Evolutionary conservation across 2,797 vertebrate species (phyloP), one percentile per base, ranked within the genome.

Genomic region (Cirrhinus molitorella): DNA sequence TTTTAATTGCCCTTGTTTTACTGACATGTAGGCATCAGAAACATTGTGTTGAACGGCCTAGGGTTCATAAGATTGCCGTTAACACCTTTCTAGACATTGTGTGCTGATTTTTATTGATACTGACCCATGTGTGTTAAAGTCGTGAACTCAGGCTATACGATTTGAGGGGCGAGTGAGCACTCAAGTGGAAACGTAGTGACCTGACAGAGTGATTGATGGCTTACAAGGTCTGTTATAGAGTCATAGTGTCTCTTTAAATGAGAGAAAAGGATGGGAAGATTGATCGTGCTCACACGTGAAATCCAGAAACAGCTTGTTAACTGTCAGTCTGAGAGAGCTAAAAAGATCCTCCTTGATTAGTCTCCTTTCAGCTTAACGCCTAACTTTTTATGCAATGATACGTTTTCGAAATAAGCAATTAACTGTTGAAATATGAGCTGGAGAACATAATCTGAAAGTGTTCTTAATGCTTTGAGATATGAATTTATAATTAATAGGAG

Each of bases 201-300:
- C 23, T 90, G 93, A 90, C 90, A 91, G 89, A 66, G 77, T 90
- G 91, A 93, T 88, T 89, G 90, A 93, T 89, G 87, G 85, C 17
- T 70, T 82, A 88, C 76, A 72, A 88, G 85, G 81, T 89, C 57
- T 49, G 40, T 68, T 74, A 43, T 67, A 28, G 45, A 63, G 80
- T 72, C 25, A 72, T 81, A 31, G 74, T 57, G 53, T 70, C 43
- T 55, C 34, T 66, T 65, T 55, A 84, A 77, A 76, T 14, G 28
- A 83, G 40, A 83, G 65, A 78, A 70, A 23, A 23, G 14, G 10
- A 77, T 6, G 9, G 61, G 53, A 23, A 23, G 40, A 70, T 61
- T 70, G 53, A 49, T 70, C 5, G 28, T 47, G 23, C 40, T 77
- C 40, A 5, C 5, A 55, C 11, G 7, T 75, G 37, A 76, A 68